Evolutionary conservation across 2,888 invertebrate species (phyloP).

Genomic region (Carabus problematicus): DNA sequence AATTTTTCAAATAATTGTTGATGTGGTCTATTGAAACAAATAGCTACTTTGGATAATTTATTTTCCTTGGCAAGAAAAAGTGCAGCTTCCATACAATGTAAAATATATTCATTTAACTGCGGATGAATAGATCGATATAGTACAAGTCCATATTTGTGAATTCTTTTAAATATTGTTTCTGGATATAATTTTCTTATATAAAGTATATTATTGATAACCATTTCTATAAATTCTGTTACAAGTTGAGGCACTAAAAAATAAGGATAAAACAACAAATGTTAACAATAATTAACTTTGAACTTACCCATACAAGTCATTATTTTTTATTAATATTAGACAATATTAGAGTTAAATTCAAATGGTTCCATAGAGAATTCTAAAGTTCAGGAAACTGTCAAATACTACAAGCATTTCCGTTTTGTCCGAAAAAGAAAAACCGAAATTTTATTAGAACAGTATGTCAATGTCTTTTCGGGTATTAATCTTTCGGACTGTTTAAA

Average conservation of each 20-base stretch:
- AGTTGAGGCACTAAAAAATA: conserved; percentile 64
- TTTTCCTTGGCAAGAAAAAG: conserved; percentile 62
- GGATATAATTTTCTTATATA: conserved; percentile 70
- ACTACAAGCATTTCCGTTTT: too few relatives aligned
- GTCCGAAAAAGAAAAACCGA: too few relatives aligned
- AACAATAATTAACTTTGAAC: neutral
- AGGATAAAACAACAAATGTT: neutral
- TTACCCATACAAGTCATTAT: conserved; percentile 20
- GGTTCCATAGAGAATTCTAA: too few relatives aligned
- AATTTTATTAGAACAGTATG: too few relatives aligned
- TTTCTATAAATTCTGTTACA: conserved; percentile 71
- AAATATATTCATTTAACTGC: conserved; percentile 69
- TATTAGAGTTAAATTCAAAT: too few relatives aligned
- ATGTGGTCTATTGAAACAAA: conserved; percentile 62
- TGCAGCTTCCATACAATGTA: conserved; percentile 63
- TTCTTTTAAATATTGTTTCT: conserved; percentile 66
- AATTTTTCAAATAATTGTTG: conserved; percentile 59
- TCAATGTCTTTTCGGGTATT: too few relatives aligned
- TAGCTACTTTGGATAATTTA: conserved; percentile 62
- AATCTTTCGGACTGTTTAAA: too few relatives aligned
- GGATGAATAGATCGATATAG: conserved; percentile 70
- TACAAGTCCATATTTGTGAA: conserved; percentile 69
- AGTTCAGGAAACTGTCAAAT: too few relatives aligned
- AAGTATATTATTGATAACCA: conserved; percentile 70
- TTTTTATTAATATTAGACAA: neutral